phyloP scores from a whole-genome alignment of 2,113 vertebrate species.

The Dendropsophus ebraccatus region DNA sequence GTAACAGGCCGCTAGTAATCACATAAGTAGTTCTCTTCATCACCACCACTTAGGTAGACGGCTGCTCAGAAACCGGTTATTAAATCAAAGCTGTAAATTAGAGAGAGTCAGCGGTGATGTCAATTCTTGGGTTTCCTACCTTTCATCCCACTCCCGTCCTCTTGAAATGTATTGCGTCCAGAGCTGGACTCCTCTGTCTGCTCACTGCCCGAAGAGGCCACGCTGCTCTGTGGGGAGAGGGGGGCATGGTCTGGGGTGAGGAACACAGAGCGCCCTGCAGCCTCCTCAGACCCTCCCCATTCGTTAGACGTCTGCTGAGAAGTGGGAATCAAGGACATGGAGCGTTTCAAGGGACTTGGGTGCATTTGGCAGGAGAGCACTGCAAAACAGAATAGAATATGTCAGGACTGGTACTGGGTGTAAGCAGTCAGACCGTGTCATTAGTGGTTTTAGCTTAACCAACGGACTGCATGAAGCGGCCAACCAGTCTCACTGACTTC shows the following conservation, averaged over 20 bases:
- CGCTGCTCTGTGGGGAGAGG: conserved; percentile 92
- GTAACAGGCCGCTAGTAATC: too few species aligned
- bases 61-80: too few species aligned
- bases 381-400: conserved; percentile 52
- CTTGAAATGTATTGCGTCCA: conserved; percentile 89
- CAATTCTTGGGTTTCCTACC: conserved; percentile 67
- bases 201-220: conserved; percentile 93
- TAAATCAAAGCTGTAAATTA: not conserved
- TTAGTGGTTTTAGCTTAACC: not conserved
- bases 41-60: too few species aligned
- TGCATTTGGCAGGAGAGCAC: conserved; percentile 83
- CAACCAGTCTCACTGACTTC: too few species aligned
- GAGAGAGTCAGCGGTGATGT: not conserved
- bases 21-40: too few species aligned
- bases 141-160: conserved; percentile 96
- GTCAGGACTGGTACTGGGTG: not conserved
- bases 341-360: conserved; percentile 86
- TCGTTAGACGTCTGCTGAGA: conserved; percentile 82
- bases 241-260: conserved; percentile 86
- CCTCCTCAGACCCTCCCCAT: conserved; percentile 84
- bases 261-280: conserved; percentile 75
- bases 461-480: too few species aligned
- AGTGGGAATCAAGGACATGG: conserved; percentile 84
- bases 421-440: not conserved
- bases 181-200: conserved; percentile 88